Evolutionary conservation across 2,797 vertebrate genomes (phyloP).

Genomic region (Amphiprion clarkii): DNA sequence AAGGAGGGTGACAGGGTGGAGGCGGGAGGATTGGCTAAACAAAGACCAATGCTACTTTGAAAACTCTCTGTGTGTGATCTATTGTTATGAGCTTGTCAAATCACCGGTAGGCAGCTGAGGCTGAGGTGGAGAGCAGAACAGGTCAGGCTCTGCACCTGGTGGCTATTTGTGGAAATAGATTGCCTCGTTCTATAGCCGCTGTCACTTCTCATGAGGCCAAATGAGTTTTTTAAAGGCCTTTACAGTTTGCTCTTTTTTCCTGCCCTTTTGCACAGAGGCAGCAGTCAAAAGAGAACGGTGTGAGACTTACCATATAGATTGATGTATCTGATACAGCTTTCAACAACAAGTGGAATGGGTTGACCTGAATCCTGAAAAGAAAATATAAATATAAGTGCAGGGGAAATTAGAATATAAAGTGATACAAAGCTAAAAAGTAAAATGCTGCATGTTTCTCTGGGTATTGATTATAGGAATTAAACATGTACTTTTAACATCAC

Average conservation of each 20-base stretch:
- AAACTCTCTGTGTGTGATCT: constrained; percentile 62
- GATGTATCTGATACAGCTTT: constrained; percentile 98
- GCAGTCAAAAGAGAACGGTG: neutral
- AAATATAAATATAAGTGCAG: constrained; percentile 19
- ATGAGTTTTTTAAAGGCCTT: constrained; percentile 31
- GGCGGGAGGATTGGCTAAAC: constrained; percentile 23
- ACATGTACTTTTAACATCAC: neutral
- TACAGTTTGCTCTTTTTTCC: constrained; percentile 21
- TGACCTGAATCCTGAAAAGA: constrained; percentile 87
- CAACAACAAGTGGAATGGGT: constrained; percentile 96
- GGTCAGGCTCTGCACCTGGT: constrained; percentile 45
- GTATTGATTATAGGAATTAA: neutral
- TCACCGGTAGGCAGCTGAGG: constrained; percentile 48
- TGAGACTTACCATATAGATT: constrained; percentile 93
- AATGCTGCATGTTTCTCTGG: neutral
- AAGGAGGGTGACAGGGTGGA: neutral
- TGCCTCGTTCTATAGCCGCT: constrained; percentile 41
- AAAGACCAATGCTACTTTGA: constrained; percentile 58
- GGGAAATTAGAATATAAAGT: neutral
- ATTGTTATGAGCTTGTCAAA: constrained; percentile 69
- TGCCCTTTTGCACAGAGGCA: constrained; percentile 24
- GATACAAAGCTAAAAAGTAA: neutral
- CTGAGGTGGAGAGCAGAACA: constrained; percentile 23
- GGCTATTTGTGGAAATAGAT: constrained; percentile 59
- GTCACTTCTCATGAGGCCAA: constrained; percentile 31